phyloP scores from a whole-genome alignment of 2,888 invertebrate genomes.

The Cerastoderma edule region DNA sequence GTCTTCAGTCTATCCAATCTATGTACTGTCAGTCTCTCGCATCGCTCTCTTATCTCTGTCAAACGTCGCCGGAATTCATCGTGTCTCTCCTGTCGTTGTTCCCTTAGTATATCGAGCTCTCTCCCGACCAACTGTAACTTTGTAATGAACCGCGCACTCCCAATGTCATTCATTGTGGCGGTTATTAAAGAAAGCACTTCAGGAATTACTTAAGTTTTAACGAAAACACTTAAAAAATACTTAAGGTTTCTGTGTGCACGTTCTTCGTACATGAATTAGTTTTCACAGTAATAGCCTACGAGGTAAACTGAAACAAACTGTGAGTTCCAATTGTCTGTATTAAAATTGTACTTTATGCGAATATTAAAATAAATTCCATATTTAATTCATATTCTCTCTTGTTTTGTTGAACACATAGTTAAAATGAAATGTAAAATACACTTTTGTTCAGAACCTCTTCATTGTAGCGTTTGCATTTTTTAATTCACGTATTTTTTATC shows the following conservation, averaged over 20 bases:
- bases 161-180: not conserved
- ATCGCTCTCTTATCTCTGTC: not conserved
- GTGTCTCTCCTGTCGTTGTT: not conserved
- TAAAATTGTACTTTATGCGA: not conserved
- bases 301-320: not conserved
- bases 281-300: not conserved
- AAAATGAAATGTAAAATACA: no score
- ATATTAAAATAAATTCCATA: no score
- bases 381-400: no score
- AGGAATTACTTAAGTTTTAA: not conserved
- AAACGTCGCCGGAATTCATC: not conserved
- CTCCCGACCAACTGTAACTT: not conserved
- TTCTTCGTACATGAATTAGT: not conserved
- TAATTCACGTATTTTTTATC: no score
- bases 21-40: not conserved
- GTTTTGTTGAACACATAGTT: not conserved
- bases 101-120: not conserved
- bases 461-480: no score
- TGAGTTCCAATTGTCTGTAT: not conserved
- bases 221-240: not conserved
- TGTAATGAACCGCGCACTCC: not conserved
- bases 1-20: conserved; percentile 8
- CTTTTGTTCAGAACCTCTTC: no score
- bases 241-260: not conserved
- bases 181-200: not conserved